These are phyloP conservation scores for Drosophila bocki DNA, from an alignment of 1,140 invertebrate species.

Conservation along the genomic window DNA sequence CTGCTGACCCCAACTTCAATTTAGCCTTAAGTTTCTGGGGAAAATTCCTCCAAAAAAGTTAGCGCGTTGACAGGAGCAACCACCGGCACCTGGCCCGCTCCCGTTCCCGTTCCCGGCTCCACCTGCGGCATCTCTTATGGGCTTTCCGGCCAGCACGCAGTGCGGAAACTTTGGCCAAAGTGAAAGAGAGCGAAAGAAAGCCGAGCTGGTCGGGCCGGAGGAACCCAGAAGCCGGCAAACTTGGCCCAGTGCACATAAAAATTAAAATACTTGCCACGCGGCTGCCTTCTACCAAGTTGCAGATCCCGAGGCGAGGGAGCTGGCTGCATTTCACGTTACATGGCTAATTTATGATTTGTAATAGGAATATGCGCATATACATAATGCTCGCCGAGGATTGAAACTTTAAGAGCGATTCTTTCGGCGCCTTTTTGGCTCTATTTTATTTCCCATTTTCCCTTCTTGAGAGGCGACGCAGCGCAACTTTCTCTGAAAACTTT, in stretches of 20 bases:
- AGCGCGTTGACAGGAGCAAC: conserved; percentile 48
- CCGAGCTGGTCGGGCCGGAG: conserved; percentile 15
- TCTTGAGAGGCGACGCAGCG: conserved; percentile 16
- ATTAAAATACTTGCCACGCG: conserved; percentile 77
- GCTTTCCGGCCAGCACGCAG: conserved; percentile 61
- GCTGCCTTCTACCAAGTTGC: conserved; percentile 58
- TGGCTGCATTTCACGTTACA: conserved; percentile 55
- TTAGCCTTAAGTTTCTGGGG: conserved; percentile 18
- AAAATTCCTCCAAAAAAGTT: conserved; percentile 42
- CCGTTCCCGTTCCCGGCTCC: conserved; percentile 2
- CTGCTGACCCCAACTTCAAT: conserved; percentile 54
- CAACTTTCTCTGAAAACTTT: conserved; percentile 66
- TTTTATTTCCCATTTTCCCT: conserved; percentile 31
- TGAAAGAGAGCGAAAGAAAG: conserved; percentile 32
- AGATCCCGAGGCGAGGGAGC: conserved; percentile 5
- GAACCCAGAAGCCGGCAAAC: conserved; percentile 29
- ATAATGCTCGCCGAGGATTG: conserved; percentile 32
- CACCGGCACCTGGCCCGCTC: conserved; percentile 16
- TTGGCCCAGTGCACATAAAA: conserved; percentile 73
- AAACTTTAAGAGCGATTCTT: conserved; percentile 44
- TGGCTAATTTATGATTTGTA: conserved; percentile 72
- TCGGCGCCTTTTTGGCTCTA: conserved; percentile 1
- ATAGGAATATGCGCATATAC: conserved; percentile 38
- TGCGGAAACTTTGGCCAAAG: conserved; percentile 65
- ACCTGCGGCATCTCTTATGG: conserved; percentile 19